phyloP scores from a whole-genome alignment of 2,113 vertebrate genomes.

The Xiphias gladius region DNA sequence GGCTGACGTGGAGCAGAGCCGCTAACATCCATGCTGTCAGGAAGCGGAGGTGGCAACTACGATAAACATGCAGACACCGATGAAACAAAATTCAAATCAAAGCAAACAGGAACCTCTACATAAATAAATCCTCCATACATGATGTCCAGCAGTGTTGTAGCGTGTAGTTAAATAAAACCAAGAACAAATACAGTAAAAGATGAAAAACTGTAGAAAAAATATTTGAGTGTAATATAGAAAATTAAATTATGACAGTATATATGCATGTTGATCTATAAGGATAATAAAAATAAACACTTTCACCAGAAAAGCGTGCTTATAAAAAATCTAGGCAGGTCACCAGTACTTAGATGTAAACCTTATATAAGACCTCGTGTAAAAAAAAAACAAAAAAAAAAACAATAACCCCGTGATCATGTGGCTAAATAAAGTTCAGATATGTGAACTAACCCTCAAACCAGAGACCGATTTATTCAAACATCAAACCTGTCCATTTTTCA shows the following conservation, averaged over 20 bases:
- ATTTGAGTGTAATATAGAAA: constrained; percentile 54
- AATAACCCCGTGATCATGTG: constrained; percentile 54
- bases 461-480: constrained; percentile 1
- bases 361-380: constrained; percentile 29
- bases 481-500: neutral
- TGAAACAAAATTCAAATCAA: constrained; percentile 33
- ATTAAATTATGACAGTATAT: constrained; percentile 70
- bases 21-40: constrained; percentile 13
- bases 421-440: constrained; percentile 56
- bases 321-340: constrained; percentile 47
- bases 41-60: constrained; percentile 8
- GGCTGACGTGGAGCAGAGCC: constrained; percentile 1
- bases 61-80: constrained; percentile 28
- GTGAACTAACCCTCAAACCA: constrained; percentile 21
- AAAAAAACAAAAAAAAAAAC: constrained; percentile 3
- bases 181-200: constrained; percentile 35
- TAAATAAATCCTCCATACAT: constrained; percentile 27
- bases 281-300: constrained; percentile 60
- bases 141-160: constrained; percentile 15
- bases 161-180: constrained; percentile 42
- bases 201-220: constrained; percentile 49
- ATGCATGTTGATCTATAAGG: constrained; percentile 55
- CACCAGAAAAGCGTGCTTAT: constrained; percentile 60
- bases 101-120: neutral
- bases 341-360: constrained; percentile 59